Evolutionary conservation across 2,797 vertebrate genomes (phyloP).

Genomic region (Lepilemur septentrionalis): DNA sequence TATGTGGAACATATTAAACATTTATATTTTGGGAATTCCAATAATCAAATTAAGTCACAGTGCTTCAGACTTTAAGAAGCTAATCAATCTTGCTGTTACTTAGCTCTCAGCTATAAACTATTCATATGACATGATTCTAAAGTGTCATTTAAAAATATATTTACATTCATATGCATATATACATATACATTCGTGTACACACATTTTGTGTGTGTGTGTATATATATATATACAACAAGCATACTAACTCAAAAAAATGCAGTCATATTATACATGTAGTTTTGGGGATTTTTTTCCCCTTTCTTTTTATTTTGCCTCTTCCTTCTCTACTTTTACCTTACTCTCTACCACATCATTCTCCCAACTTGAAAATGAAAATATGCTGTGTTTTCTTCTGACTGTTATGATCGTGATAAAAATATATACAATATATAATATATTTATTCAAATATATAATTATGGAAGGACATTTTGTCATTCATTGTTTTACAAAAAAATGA

Average conservation of each 20-base stretch:
- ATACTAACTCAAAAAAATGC: background rate
- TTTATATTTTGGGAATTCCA: background rate
- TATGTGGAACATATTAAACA: background rate
- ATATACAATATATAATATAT: background rate
- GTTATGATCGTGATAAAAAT: background rate
- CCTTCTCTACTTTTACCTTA: background rate
- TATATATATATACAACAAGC: background rate
- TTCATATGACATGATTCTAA: background rate
- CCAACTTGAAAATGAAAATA: background rate
- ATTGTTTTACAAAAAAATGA: background rate
- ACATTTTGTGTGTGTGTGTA: background rate
- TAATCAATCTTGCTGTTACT: background rate
- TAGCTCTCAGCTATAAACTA: background rate
- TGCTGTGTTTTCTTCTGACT: background rate
- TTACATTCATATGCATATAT: background rate
- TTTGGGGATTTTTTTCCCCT: background rate
- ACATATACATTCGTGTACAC: no score
- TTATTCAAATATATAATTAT: background rate
- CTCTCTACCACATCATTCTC: background rate
- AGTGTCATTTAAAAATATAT: background rate
- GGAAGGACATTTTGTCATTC: background rate
- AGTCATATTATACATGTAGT: background rate
- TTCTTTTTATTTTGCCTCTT: background rate
- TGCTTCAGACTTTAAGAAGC: background rate
- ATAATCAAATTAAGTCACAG: background rate